Evolutionary conservation across 1,140 invertebrate genomes (phyloP).

Genomic region (Araneus ventricosus): DNA sequence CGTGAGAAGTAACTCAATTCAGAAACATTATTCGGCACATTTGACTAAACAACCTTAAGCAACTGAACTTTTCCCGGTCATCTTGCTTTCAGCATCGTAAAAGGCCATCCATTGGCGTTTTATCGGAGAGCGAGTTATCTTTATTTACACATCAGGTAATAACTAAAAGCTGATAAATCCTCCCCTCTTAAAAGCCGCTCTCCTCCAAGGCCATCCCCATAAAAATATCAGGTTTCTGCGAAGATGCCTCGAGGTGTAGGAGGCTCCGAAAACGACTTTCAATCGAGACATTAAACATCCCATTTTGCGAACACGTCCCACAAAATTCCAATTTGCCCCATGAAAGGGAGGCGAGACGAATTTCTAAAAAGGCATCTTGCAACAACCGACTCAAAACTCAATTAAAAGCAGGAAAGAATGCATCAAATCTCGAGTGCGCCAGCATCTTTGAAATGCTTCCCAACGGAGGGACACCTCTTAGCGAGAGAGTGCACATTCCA

Average conservation of each 20-base stretch:
- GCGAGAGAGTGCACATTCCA: constrained; percentile 51
- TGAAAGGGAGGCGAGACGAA: background rate
- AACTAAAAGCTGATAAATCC: too few relatives aligned
- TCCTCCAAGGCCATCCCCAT: background rate
- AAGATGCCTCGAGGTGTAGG: background rate
- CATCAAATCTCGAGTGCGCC: constrained; percentile 14
- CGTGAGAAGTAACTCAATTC: too few relatives aligned
- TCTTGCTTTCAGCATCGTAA: too few relatives aligned
- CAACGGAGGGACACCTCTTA: background rate
- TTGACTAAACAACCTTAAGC: too few relatives aligned
- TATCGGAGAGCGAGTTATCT: too few relatives aligned
- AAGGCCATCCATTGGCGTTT: too few relatives aligned
- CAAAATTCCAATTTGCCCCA: constrained; percentile 21
- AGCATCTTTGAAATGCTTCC: constrained; percentile 59
- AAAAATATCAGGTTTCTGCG: background rate
- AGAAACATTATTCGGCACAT: too few relatives aligned
- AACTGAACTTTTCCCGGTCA: too few relatives aligned
- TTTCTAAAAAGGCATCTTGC: constrained; percentile 36
- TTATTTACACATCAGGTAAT: too few relatives aligned
- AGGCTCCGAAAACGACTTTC: background rate
- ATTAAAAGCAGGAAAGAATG: constrained; percentile 40
- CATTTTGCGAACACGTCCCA: background rate
- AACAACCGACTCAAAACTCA: background rate
- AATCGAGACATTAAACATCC: constrained; percentile 34
- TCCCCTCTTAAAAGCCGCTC: too few relatives aligned